A percentile compares a stretch with the other conserved stretches of the same genome.
phyloP scores from a whole-genome alignment of 2,888 invertebrate genomes.

The Phengaris alcon region DNA sequence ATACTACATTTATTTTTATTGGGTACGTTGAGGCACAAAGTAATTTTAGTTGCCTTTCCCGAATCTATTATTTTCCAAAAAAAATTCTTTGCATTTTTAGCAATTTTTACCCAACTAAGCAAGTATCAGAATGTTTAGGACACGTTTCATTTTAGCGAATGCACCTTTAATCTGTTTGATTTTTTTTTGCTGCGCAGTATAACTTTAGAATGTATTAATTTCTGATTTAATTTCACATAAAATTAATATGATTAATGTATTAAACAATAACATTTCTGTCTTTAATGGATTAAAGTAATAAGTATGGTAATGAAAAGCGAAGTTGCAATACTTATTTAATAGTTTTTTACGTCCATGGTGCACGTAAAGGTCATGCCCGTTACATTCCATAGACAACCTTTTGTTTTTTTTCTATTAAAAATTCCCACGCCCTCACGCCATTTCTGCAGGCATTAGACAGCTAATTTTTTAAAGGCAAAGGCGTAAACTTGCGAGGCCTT shows the following conservation, averaged over 20 bases:
- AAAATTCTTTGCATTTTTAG: too few relatives aligned
- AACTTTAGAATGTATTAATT: neutral
- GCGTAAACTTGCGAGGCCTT: neutral
- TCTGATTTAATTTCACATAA: neutral
- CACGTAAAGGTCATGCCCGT: conserved; percentile 55
- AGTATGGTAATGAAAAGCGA: conserved; percentile 8
- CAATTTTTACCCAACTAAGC: too few relatives aligned
- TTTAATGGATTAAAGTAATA: conserved; percentile 7
- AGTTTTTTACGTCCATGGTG: conserved; percentile 39
- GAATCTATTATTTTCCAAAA: too few relatives aligned
- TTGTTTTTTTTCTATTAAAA: conserved; percentile 33
- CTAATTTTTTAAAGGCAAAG: neutral
- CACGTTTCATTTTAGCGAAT: neutral
- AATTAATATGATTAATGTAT: neutral
- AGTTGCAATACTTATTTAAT: conserved; percentile 21
- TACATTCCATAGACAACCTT: conserved; percentile 51
- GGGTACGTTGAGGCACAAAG: neutral
- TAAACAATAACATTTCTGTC: neutral
- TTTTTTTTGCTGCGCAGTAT: too few relatives aligned
- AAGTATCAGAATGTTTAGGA: too few relatives aligned
- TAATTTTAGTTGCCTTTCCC: neutral
- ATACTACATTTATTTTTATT: neutral
- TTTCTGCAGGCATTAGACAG: neutral
- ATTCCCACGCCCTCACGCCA: conserved; percentile 5
- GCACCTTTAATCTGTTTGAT: too few relatives aligned